Percentiles rank a stretch among this genome's conserved stretches.
Evolutionary conservation across 2,888 invertebrate species (phyloP).

Genomic region (Papilio gigon): DNA sequence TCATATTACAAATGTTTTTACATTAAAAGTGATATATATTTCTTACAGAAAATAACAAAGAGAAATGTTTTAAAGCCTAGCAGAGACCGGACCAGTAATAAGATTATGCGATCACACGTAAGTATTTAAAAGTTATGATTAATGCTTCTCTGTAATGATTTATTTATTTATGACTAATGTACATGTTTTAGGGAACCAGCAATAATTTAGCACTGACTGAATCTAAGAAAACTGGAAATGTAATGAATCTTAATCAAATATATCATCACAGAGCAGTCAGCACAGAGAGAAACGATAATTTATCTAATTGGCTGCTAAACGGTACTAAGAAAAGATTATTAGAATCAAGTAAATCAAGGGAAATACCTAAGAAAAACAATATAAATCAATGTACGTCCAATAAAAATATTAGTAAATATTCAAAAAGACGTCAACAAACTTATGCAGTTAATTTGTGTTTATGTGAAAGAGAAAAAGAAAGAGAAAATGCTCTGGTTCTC

Average conservation of each 20-base stretch:
- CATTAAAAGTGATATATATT: not conserved
- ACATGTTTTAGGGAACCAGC: constrained; percentile 2
- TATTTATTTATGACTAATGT: not conserved
- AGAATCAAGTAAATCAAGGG: constrained; percentile 2
- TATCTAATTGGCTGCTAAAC: constrained; percentile 6
- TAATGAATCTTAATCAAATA: constrained; percentile 16
- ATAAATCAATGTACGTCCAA: constrained; percentile 34
- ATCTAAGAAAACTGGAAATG: constrained; percentile 26
- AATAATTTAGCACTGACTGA: constrained; percentile 4
- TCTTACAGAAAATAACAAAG: constrained; percentile 57
- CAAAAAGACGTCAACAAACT: constrained; percentile 50
- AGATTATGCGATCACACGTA: constrained; percentile 60
- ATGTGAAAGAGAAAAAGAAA: constrained; percentile 56
- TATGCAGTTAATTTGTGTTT: constrained; percentile 71
- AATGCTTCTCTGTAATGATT: not conserved
- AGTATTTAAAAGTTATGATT: constrained; percentile 46
- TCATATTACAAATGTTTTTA: not conserved
- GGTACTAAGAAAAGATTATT: not conserved
- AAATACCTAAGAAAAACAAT: constrained; percentile 19
- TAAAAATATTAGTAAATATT: constrained; percentile 43
- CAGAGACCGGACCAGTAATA: constrained; percentile 65
- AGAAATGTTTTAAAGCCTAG: constrained; percentile 64
- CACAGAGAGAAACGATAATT: constrained; percentile 28
- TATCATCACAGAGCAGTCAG: constrained; percentile 30
- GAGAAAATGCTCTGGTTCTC: constrained; percentile 37